phyloP scores from a whole-genome alignment of 2,888 invertebrate genomes.

The Scelioninae gen. 1 region DNA sequence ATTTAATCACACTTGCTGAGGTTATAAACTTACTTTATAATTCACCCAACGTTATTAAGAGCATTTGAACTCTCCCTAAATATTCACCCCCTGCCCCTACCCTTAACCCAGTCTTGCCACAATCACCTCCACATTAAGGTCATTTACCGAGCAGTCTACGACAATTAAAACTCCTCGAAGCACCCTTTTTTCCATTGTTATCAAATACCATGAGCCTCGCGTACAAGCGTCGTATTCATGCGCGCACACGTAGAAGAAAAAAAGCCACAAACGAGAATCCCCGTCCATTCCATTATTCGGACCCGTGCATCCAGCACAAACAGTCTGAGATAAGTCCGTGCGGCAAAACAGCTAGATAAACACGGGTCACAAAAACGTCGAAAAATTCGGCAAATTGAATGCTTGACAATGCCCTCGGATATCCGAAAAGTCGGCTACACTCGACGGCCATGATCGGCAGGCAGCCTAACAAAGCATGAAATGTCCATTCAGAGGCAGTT shows the following conservation, averaged over 20 bases:
- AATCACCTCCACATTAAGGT: conserved; percentile 18
- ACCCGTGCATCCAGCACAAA: conserved; percentile 12
- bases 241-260: not conserved
- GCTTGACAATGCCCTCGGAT: conserved; percentile 27
- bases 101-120: not conserved
- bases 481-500: conserved; percentile 79
- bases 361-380: conserved; percentile 27
- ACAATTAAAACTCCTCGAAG: conserved; percentile 30
- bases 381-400: conserved; percentile 29
- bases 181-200: conserved; percentile 16
- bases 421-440: conserved; percentile 22
- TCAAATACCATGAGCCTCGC: conserved; percentile 12
- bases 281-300: conserved; percentile 21
- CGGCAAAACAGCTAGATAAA: conserved; percentile 43
- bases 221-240: not conserved
- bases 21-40: conserved; percentile 39
- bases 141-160: conserved; percentile 14
- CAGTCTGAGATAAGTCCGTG: conserved; percentile 38
- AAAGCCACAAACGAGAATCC: conserved; percentile 9
- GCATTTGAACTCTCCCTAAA: conserved; percentile 36
- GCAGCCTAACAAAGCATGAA: conserved; percentile 80
- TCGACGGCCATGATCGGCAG: too few species aligned
- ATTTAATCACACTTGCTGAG: conserved; percentile 50
- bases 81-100: conserved; percentile 8
- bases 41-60: conserved; percentile 51